Base-by-base conservation (phyloP, 2,113 vertebrate genomes). In the Colius striatus region DNA sequence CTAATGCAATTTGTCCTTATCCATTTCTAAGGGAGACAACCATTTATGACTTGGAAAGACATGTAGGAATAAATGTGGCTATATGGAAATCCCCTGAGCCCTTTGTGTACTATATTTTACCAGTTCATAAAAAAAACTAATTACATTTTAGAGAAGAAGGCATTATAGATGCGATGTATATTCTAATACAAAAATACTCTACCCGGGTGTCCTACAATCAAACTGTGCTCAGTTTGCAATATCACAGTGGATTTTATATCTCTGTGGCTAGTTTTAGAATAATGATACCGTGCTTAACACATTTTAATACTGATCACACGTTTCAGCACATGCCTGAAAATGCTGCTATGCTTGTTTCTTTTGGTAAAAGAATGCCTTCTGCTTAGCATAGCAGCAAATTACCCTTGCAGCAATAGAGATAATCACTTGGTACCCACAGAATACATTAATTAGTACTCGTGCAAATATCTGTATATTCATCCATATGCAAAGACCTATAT, bases 1-100 rank as follows among this genome's bases (percentile, higher is more conserved):
- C 98, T 99, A 99, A 99, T 99, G 98, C 98, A 99, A 99, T 99
- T 99, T 99, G 98, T 98, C 98, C 98, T 99, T 98, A 99, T 99
- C 98, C 98, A 98, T 98, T 99, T 98, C 98, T 98, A 97, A 98
- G 98, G 98, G 98, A 99, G 98, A 99, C 98, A 99, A 99, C 98
- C 98, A 99, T 98, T 99, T 99, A 99, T 98, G 98, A 99, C 98
- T 99, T 98, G 97, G 98, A 98, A 98, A 98, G 98, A 98, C 97
- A 36, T 98, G 98, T 98, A 98, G 98, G 98, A 98, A 98, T 99
- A 98, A 98, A 98, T 98, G 97, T 97, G 97, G 98, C 98, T 99
- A 96, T 98, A 98, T 98, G 97, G 97, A 99, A 98, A 98, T 98
- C 98, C 97, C 98, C 97, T 89, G 97, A 98, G 98, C 98, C 97